These are phyloP conservation scores for Zaprionus nigranus DNA, from an alignment of 1,140 invertebrate species.

Conservation along the genomic window DNA sequence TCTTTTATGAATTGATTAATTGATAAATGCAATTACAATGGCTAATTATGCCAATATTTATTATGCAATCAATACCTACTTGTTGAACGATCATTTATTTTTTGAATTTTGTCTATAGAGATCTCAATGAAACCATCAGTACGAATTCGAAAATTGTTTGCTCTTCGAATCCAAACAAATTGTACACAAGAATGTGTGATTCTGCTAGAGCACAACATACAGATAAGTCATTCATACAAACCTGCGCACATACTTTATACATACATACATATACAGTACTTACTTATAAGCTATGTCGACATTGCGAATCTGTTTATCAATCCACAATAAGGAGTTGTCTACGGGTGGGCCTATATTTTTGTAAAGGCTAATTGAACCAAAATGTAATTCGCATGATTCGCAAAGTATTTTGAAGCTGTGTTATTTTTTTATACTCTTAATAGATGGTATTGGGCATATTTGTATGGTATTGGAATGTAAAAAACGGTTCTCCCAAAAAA, in stretches of 20 bases:
- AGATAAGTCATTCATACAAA: background rate
- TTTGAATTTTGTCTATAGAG: conserved; percentile 18
- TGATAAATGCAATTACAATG: conserved; percentile 16
- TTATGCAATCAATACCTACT: conserved; percentile 26
- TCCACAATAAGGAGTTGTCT: conserved; percentile 33
- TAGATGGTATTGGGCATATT: conserved; percentile 65
- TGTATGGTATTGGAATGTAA: conserved; percentile 70
- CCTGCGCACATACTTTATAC: background rate
- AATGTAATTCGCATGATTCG: conserved; percentile 70
- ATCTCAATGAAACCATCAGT: conserved; percentile 40
- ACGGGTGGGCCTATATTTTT: conserved; percentile 55
- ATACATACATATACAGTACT: conserved; percentile 3
- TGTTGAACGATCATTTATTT: conserved; percentile 63
- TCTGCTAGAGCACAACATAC: conserved; percentile 28
- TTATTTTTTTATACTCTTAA: conserved; percentile 71
- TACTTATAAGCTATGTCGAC: conserved; percentile 23
- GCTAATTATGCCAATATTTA: conserved; percentile 21
- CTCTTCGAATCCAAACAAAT: conserved; percentile 32
- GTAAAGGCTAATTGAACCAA: conserved; percentile 44
- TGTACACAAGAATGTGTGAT: conserved; percentile 64
- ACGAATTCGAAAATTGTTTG: conserved; percentile 53
- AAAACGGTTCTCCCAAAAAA: conserved; percentile 49
- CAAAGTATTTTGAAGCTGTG: conserved; percentile 57
- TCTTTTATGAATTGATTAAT: conserved; percentile 48
- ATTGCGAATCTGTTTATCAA: conserved; percentile 14